These are phyloP conservation scores for Brachionus plicatilis DNA, from an alignment of 1,140 invertebrate genomes.

Conservation along the genomic window DNA sequence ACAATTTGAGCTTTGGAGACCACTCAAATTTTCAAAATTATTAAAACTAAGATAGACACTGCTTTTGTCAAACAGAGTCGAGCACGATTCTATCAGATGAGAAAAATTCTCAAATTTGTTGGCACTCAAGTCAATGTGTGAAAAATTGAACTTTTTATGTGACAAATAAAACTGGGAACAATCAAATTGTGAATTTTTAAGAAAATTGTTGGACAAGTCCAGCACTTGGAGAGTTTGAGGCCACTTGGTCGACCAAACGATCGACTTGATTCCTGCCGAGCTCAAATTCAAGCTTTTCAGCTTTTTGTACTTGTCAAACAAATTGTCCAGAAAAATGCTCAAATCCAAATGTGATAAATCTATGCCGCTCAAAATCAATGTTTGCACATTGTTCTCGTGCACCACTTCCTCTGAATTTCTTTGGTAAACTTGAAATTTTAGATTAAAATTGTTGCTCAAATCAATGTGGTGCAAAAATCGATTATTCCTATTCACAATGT, in stretches of 20 bases:
- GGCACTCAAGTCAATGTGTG: background rate
- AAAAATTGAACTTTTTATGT: background rate
- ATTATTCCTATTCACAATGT: constrained; percentile 14
- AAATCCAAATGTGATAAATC: constrained; percentile 11
- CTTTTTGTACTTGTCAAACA: background rate
- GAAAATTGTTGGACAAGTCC: background rate
- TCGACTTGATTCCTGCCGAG: background rate
- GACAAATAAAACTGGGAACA: constrained; percentile 3
- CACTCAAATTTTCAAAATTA: background rate
- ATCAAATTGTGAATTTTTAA: background rate
- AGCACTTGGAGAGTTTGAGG: background rate
- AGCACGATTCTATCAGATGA: background rate
- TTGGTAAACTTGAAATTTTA: background rate
- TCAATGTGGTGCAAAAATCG: background rate
- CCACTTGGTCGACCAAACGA: background rate
- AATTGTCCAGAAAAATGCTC: background rate
- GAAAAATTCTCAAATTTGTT: constrained; percentile 18
- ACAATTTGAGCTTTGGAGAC: background rate
- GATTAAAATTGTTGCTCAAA: background rate
- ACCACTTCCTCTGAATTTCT: background rate
- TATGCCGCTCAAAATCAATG: background rate
- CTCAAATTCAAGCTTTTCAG: background rate
- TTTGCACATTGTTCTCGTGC: background rate
- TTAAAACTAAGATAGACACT: background rate
- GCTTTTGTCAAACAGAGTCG: background rate